Percentiles rank a stretch among this genome's conserved stretches.
Evolutionary conservation across 2,797 vertebrate species (phyloP).

Genomic region (Enteromius anoplus): DNA sequence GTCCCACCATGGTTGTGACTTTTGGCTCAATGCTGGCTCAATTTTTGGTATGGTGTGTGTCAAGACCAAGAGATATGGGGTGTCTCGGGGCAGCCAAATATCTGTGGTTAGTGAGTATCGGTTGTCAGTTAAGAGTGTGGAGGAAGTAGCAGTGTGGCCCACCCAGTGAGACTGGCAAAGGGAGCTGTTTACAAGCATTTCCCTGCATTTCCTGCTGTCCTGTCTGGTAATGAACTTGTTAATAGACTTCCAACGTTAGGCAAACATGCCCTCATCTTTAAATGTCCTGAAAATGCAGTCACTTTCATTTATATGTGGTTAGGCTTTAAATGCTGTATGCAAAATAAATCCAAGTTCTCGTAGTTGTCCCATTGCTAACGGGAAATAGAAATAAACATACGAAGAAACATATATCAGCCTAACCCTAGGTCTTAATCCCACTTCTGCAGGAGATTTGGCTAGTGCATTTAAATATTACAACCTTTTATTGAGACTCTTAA

Average conservation of each 20-base stretch:
- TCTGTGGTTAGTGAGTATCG: conserved; percentile 51
- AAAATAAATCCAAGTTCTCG: conserved; percentile 53
- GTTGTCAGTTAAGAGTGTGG: conserved; percentile 50
- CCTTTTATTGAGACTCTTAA: not conserved
- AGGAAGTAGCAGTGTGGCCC: conserved; percentile 71
- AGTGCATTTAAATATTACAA: conserved; percentile 5
- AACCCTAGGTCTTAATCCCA: conserved; percentile 7
- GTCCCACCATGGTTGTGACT: conserved; percentile 19
- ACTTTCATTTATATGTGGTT: conserved; percentile 28
- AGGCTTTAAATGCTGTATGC: conserved; percentile 3
- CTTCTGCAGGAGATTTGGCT: not conserved
- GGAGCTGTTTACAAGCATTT: conserved; percentile 74
- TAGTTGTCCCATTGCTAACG: conserved; percentile 18
- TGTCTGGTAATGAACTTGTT: conserved; percentile 56
- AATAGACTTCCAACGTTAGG: conserved; percentile 53
- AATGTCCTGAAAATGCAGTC: conserved; percentile 15
- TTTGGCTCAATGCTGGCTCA: conserved; percentile 46
- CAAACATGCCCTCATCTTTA: conserved; percentile 39
- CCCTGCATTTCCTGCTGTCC: conserved; percentile 64
- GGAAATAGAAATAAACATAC: conserved; percentile 4
- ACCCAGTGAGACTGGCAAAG: conserved; percentile 73
- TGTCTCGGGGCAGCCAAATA: conserved; percentile 58
- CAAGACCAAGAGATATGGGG: conserved; percentile 64
- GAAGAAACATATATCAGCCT: conserved; percentile 15
- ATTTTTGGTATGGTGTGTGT: conserved; percentile 56